Base-by-base conservation (phyloP, 2,113 vertebrate species). In the Notothenia rossii region DNA sequence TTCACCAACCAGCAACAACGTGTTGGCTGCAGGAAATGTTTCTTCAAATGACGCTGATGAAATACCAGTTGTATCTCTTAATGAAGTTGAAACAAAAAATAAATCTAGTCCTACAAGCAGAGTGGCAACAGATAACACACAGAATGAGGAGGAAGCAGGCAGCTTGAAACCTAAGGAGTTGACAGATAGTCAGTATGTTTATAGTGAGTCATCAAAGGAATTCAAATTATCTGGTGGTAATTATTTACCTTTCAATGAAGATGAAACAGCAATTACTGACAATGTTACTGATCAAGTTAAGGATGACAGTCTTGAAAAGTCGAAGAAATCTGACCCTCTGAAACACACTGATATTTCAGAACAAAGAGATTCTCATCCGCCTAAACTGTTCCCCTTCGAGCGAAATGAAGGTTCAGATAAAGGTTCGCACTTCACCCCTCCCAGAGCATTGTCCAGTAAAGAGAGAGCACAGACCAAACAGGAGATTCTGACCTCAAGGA, bases 401-500 rank as follows among this genome's bases (percentile, higher is more conserved):
- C 84, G 83, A 49, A 84, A 50, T 40, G 36, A 13, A 83, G 45
- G 60, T 48, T 17, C 61, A 68, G 60, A n/a, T 73, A 92, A 89
- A 83, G 89, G 94, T 17, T 43, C 33, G 2, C 72, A 86, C 55
- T 65, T 70, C 13, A 61, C 63, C 0, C 63, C 89, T 60, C 58
- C 62, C 15, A 92, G 60, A 82, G 11, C 69, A 40, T 11, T 91
- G 65, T 75, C 88, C 45, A 82, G 85, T 25, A 94, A 92, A 83
- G 95, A 95, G 55, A 94, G 81, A 88, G 78, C 87, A 56, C 92
- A 94, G 80, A 93, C 91, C 33, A 95, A 94, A 80, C 95, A 96
- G 55, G 94, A 96, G 75, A 91, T 96, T 60, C 88, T 96, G 62
- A 94, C 95, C 1, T 95, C 94, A 17, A 96, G 92, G 89, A 91